These are phyloP conservation scores for Pelodiscus sinensis DNA, from an alignment of 2,113 vertebrate species.

Conservation along the genomic window DNA sequence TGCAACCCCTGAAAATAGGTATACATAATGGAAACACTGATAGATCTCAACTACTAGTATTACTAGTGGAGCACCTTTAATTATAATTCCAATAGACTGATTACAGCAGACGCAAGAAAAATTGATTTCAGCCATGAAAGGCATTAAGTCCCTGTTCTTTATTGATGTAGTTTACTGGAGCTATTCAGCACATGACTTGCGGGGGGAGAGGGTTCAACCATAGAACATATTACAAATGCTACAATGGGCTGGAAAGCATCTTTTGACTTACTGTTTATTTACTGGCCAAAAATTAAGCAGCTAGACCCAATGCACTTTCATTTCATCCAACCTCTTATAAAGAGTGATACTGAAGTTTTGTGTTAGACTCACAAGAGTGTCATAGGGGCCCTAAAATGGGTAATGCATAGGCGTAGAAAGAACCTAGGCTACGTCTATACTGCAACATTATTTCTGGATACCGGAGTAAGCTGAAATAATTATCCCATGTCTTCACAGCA, in stretches of 20 bases:
- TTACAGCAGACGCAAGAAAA: slow-evolving; percentile 26
- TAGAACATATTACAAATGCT: not conserved
- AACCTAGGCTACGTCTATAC: not conserved
- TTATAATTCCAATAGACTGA: slow-evolving; percentile 41
- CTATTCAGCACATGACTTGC: not conserved
- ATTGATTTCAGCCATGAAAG: not conserved
- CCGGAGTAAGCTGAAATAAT: too few relatives aligned
- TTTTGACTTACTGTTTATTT: not conserved
- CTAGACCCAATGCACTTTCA: not conserved
- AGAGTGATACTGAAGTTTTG: not conserved
- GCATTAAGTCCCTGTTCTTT: not conserved
- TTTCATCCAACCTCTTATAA: not conserved
- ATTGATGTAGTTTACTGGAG: not conserved
- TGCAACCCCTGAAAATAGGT: not conserved
- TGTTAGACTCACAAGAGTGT: not conserved
- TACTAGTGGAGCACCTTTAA: not conserved
- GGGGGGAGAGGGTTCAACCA: not conserved
- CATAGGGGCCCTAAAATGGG: not conserved
- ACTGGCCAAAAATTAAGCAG: not conserved
- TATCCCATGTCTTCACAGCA: too few relatives aligned
- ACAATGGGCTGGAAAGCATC: fast-evolving
- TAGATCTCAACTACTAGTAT: slow-evolving; percentile 5
- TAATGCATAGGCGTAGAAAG: not conserved
- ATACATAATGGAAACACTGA: not conserved
- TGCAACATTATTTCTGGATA: too few relatives aligned